These are phyloP conservation scores for Eulemur macaco DNA, from an alignment of 2,113 vertebrate species.

Conservation along the genomic window DNA sequence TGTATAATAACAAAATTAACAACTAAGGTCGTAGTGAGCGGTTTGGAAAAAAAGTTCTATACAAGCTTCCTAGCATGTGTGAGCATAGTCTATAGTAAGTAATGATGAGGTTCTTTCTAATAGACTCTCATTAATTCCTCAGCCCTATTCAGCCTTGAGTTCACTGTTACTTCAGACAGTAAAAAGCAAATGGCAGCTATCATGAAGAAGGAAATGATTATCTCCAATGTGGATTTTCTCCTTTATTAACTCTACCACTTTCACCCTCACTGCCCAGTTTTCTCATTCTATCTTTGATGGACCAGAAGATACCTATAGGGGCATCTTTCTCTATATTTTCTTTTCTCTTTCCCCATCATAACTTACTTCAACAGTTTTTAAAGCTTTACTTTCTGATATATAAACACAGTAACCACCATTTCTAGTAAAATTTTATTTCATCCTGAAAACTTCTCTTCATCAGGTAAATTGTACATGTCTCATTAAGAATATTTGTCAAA, in stretches of 20 bases:
- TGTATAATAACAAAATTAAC: background rate
- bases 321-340: background rate
- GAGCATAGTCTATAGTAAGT: background rate
- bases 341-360: background rate
- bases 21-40: background rate
- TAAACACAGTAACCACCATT: background rate
- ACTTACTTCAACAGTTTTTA: background rate
- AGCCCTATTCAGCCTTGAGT: background rate
- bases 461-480: background rate
- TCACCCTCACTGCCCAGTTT: background rate
- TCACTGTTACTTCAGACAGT: background rate
- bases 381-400: background rate
- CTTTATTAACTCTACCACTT: background rate
- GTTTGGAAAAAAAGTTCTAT: no score
- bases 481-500: background rate
- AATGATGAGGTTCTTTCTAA: background rate
- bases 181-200: background rate
- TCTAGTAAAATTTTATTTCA: slow-evolving; percentile 2
- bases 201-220: background rate
- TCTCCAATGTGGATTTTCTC: background rate
- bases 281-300: background rate
- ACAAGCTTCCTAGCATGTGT: no score
- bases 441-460: background rate
- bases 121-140: background rate
- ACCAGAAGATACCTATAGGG: background rate